These are phyloP conservation scores for Lepilemur septentrionalis DNA, from an alignment of 2,797 vertebrate genomes.

Conservation along the genomic window DNA sequence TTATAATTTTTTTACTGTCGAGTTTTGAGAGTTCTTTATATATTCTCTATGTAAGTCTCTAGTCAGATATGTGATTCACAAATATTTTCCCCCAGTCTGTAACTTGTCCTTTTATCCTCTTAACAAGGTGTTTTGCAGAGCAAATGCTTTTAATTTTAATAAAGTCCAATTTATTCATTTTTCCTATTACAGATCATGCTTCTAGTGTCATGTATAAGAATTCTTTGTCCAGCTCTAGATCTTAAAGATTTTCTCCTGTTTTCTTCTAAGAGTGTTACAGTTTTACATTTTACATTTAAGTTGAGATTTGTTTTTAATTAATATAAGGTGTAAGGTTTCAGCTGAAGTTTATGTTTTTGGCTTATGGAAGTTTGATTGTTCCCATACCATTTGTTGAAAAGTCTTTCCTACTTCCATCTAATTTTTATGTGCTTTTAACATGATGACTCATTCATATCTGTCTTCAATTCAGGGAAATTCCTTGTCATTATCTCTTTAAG, in stretches of 20 bases:
- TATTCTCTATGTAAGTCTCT: background rate
- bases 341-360: background rate
- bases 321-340: background rate
- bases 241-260: background rate
- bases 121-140: background rate
- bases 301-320: background rate
- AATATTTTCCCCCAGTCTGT: background rate
- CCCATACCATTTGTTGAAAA: background rate
- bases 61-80: background rate
- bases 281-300: background rate
- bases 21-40: background rate
- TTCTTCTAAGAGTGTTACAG: background rate
- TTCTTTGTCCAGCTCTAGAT: background rate
- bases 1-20: background rate
- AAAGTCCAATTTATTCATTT: background rate
- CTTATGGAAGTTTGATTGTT: background rate
- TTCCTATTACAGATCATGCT: background rate
- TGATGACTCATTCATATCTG: background rate
- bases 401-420: background rate
- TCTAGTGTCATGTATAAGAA: background rate
- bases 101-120: background rate
- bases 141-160: background rate
- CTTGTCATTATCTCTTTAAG: background rate
- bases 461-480: background rate
- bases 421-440: background rate